Evolutionary conservation across 2,797 vertebrate genomes (phyloP).

Genomic region (Poecile montanus): DNA sequence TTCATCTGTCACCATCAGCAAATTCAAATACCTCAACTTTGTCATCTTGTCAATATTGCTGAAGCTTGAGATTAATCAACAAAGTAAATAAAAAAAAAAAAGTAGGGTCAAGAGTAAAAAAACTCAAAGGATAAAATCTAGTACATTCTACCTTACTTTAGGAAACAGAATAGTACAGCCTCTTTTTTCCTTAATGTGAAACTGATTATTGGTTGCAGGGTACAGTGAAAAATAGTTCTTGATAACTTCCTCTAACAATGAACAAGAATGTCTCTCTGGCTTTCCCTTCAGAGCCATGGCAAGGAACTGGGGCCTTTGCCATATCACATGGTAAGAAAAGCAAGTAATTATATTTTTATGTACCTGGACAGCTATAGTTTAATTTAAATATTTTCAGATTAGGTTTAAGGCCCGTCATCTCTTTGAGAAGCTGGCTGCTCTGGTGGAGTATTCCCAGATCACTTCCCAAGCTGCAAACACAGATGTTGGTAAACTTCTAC

Average conservation of each 20-base stretch:
- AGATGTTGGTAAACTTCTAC: accelerated
- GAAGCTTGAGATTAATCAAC: neutral
- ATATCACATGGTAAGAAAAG: conserved; percentile 85
- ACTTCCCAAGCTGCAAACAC: neutral
- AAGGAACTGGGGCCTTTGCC: conserved; percentile 89
- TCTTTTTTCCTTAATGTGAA: neutral
- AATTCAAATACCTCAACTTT: neutral
- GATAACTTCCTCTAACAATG: neutral
- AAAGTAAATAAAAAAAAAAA: no score
- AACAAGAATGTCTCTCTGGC: neutral
- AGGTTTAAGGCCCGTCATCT: neutral
- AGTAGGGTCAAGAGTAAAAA: neutral
- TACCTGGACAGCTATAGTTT: neutral
- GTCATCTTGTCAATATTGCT: neutral
- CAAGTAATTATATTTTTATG: conserved; percentile 66
- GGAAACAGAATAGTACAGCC: neutral
- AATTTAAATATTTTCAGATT: neutral
- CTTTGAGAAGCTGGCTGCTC: neutral
- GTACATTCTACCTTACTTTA: neutral
- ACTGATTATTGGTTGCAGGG: neutral
- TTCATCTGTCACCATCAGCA: neutral
- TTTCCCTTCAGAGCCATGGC: conserved; percentile 82
- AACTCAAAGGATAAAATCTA: neutral
- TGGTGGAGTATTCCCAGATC: neutral
- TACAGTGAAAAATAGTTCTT: neutral